Evolutionary conservation across 2,888 invertebrate species (phyloP), one percentile per base, ranked within the genome.

Genomic region (Tiphia femorata): DNA sequence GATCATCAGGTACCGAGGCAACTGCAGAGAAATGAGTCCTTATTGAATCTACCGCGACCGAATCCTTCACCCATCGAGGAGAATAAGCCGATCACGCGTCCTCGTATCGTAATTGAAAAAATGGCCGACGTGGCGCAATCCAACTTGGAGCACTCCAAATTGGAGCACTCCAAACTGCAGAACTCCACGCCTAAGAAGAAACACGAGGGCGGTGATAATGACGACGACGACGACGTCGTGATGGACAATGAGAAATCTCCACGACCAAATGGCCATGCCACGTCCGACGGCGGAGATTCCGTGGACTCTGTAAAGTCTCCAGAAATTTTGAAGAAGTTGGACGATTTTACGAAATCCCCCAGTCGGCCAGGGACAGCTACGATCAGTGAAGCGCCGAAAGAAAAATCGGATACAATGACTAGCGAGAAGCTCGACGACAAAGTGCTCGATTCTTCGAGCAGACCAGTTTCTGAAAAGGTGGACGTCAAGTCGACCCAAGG

Each of bases 191-290:
- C 48, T 23, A 54, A 49, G 23, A 63, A 53, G 41, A 70, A 46
- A 5, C 4, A 41, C 0, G 60, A 68, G 3, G 57, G 47, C n/a
- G 54, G 49, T 16, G 69, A 60, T 16, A 65, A 73, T 7, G 72
- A 74, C 17, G 77, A 79, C 46, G 70, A 67, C 49, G 74, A 78
- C 8, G 77, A 78, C 23, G 78, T 75, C 1, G 70, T 75, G 10
- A 69, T 76, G 60, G 73, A 74, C 43, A 41, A 27, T 0, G 67
- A 76, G 16, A 66, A 66, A n/a, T 60, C 58, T 5, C 54, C 59
- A 4, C 47, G 52, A 1, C 14, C 46, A 2, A 56, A 53, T 8
- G 54, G 40, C 2, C 10, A 41, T 10, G 38, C 25, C 8, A 8
- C 14, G 2, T 1, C 38, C 0, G 25, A 30, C 6, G 21, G 25